phyloP scores from a whole-genome alignment of 2,797 vertebrate species.

The Acipenser oxyrinchus region DNA sequence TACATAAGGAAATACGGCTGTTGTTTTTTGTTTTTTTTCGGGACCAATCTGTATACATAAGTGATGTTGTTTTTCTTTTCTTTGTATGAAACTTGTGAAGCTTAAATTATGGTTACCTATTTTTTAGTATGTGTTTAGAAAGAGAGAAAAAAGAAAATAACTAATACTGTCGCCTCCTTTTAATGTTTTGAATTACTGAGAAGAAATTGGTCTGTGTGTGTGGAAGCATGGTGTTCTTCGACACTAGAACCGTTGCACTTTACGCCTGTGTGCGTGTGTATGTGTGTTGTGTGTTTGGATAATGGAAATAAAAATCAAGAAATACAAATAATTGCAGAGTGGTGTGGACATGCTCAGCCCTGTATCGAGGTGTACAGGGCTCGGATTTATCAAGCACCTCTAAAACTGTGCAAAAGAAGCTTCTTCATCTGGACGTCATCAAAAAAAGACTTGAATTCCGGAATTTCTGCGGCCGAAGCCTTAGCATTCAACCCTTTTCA shows the following conservation, averaged over 20 bases:
- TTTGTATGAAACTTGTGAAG: not conserved
- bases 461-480: no score
- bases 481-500: no score
- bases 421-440: no score
- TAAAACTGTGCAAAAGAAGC: no score
- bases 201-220: not conserved
- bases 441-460: no score
- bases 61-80: not conserved
- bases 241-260: constrained; percentile 13
- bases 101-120: not conserved
- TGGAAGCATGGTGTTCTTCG: not conserved
- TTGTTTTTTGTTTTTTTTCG: not conserved
- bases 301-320: not conserved
- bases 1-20: no score
- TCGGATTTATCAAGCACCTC: no score
- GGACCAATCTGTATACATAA: not conserved
- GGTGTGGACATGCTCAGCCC: not conserved
- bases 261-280: constrained; percentile 9
- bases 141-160: no score
- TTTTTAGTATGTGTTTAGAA: not conserved
- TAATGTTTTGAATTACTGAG: not conserved
- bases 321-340: not conserved
- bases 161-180: not conserved
- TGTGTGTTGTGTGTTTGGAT: not conserved
- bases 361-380: no score